Evolutionary conservation across 2,888 invertebrate species (phyloP).

Genomic region (Heliconius hortense): DNA sequence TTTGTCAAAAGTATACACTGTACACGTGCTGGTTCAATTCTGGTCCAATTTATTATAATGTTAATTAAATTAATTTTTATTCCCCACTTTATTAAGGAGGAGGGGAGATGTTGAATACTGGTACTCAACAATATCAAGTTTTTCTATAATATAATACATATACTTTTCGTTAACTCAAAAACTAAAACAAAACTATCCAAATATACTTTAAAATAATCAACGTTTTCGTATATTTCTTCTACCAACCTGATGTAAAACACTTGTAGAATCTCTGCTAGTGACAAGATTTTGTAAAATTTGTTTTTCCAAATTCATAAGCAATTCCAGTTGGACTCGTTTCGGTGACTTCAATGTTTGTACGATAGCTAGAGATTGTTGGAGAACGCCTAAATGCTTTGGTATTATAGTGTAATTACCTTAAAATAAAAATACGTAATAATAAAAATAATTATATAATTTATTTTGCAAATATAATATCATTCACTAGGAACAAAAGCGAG

Average conservation of each 20-base stretch:
- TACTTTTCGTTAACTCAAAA: no score
- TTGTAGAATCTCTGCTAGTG: conserved; percentile 80
- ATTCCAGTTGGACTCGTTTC: conserved; percentile 77
- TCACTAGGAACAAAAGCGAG: no score
- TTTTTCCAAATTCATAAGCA: conserved; percentile 83
- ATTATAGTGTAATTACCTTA: conserved; percentile 73
- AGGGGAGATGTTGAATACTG: no score
- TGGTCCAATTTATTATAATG: no score
- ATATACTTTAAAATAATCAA: neutral
- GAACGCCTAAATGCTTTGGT: conserved; percentile 62
- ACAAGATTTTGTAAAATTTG: conserved; percentile 82
- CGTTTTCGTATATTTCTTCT: neutral
- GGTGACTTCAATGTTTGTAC: conserved; percentile 83
- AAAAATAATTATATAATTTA: neutral
- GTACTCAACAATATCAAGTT: no score
- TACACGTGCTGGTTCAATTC: no score
- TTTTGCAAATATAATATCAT: no score
- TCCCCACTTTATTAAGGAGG: no score
- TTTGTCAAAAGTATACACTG: no score
- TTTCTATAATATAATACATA: no score
- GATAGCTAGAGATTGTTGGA: conserved; percentile 75
- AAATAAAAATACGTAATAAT: conserved; percentile 20
- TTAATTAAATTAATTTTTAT: no score
- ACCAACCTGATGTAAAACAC: conserved; percentile 76
- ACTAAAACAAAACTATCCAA: neutral